Evolutionary conservation across 1,140 invertebrate species (phyloP), one percentile per base, ranked within the genome.

Genomic region (Sipha flava): DNA sequence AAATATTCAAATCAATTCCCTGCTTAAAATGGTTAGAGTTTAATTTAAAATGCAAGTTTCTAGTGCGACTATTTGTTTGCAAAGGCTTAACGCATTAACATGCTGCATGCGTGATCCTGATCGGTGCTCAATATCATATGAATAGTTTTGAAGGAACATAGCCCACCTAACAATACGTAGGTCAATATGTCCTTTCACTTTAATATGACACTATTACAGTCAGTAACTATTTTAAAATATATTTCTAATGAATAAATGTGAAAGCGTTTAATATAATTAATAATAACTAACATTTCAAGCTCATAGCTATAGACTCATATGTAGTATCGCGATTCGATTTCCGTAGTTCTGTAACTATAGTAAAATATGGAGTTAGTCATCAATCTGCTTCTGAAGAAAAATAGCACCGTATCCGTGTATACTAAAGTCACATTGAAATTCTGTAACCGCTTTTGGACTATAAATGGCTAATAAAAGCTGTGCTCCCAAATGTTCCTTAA

Each of bases 361-460:
- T 54, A 75, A 47, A 52, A 47, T 31, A 75, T 52, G 72, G n/a
- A 37, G 21, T 21, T 34, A 54, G 16, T 54, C 29, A 34, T 75
- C 45, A 3, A 3, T 9, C 16, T 52, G 40, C 1, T 52, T 47
- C 4, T 75, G 72, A 10, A 75, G 29, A 1, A 75, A 6, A 31
- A 75, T 72, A 16, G 40, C 18, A 18, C 6, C n/a, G n/a, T n/a
- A n/a, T n/a, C 43, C 68, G 21, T 40, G 26, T 26, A 9, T 49
- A 18, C 34, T 43, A 18, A 43, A 40, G 14, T 72, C 49, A 12
- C 43, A 75, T 68, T 84, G 83, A 23, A 86, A 29, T 9, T 77
- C 73, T 12, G 73, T 77, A n/a, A 3, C 10, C 1, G 52, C 34
- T 10, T 59, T 57, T 1, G 73, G 73, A 16, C 40, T 29, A 18